Evolutionary conservation across 2,113 vertebrate genomes (phyloP).

Genomic region (Leiothrix lutea): DNA sequence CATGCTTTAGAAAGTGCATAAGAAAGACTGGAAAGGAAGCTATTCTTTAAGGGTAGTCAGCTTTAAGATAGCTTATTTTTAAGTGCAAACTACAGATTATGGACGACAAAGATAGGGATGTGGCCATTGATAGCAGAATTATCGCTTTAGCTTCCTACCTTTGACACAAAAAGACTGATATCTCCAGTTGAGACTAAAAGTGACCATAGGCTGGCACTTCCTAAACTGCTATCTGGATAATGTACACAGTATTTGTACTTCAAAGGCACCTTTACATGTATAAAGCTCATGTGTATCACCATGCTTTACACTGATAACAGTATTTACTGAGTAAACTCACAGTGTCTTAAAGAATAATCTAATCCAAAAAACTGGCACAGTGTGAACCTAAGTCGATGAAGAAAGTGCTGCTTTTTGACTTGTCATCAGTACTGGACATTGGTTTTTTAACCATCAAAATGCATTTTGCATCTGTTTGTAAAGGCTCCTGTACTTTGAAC

Average conservation of each 20-base stretch:
- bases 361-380: neutral
- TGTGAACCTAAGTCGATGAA: neutral
- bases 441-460: neutral
- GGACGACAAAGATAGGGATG: neutral
- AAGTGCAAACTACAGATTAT: neutral
- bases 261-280: neutral
- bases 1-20: neutral
- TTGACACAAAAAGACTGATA: neutral
- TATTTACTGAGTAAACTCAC: neutral
- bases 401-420: neutral
- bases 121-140: neutral
- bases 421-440: neutral
- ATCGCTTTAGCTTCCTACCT: neutral
- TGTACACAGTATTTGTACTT: neutral
- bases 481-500: neutral
- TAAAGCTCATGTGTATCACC: neutral
- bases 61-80: neutral
- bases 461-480: neutral
- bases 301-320: neutral
- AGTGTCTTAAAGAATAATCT: neutral
- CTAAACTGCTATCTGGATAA: neutral
- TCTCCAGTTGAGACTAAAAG: neutral
- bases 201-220: neutral
- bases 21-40: neutral
- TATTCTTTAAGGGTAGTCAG: neutral